phyloP scores from a whole-genome alignment of 2,888 invertebrate species.

The Lithophane socia region DNA sequence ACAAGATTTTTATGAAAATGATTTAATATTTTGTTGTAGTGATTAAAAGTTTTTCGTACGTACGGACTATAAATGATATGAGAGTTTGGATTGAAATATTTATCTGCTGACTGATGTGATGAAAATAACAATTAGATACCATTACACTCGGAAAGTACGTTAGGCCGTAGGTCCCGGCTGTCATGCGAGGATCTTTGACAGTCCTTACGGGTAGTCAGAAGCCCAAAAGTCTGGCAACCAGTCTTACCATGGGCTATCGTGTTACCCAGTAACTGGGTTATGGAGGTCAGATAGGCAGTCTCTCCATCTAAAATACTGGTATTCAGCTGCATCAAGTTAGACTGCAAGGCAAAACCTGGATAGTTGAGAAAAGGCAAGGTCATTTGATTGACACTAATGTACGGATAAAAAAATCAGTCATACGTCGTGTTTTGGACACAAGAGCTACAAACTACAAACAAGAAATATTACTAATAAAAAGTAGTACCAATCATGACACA shows the following conservation, averaged over 20 bases:
- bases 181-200: background rate
- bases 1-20: conserved; percentile 45
- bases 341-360: background rate
- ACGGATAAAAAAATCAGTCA: no score
- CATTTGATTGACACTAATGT: background rate
- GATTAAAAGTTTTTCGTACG: conserved; percentile 9
- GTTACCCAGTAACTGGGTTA: background rate
- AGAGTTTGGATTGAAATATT: conserved; percentile 3
- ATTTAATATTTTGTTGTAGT: conserved; percentile 23
- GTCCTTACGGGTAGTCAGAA: background rate
- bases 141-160: background rate
- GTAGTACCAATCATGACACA: background rate
- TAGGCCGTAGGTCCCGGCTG: background rate
- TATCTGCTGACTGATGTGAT: background rate
- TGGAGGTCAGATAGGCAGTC: background rate
- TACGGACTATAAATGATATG: background rate
- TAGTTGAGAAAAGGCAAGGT: background rate
- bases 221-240: background rate
- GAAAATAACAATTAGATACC: no score
- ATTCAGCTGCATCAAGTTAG: background rate
- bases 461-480: background rate
- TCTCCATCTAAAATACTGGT: background rate
- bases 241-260: background rate
- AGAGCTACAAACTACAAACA: no score
- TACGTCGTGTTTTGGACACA: background rate